Evolutionary conservation across 2,888 invertebrate species (phyloP), one percentile per base, ranked within the genome.

Genomic region (Nemotelus nigrinus): DNA sequence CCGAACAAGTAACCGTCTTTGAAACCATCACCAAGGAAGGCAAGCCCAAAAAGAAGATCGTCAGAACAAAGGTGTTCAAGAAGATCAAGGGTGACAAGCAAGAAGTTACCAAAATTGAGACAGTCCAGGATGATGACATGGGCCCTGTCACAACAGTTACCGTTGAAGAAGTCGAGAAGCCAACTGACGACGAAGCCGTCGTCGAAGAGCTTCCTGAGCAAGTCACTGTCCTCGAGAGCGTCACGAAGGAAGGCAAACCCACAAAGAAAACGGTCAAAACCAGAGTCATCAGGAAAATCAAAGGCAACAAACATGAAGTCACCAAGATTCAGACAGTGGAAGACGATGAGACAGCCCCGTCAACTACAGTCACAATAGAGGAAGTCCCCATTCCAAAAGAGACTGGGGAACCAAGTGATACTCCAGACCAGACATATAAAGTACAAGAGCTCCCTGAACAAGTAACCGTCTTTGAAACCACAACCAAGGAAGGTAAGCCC

Each of bases 321-420:
- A 85, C 85, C 3, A 84, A 85, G 80, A 83, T 85, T 67, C 82
- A 84, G 77, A 85, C 81, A 3, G 82, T 82, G 68, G 84, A 85
- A 82, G 85, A 85, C 82, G 86, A 83, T 80, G 85, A 83, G 76
- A 85, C 84, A 82, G 81, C 86, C 84, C 86, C 88, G 77, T 82
- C 87, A 83, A 84, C 85, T 71, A 84, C 85, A 8, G 85, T 88
- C n/a, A 83, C 85, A 3, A 84, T 87, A n/a, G 82, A 84, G 65
- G 85, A 86, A 72, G 77, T 81, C 41, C 50, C 50, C 41, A 50
- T 7, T 6, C 53, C 53, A 7, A 10, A 50, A 50, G 53, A 6
- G 6, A 10, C 10, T 50, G 84, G 85, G 67, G 80, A 83, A 2
- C 82, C 82, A 8, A 81, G 39, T 25, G 58, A 58, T 5, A 5